These are phyloP conservation scores for Sycophila texana DNA, from an alignment of 2,888 invertebrate species.

Conservation along the genomic window DNA sequence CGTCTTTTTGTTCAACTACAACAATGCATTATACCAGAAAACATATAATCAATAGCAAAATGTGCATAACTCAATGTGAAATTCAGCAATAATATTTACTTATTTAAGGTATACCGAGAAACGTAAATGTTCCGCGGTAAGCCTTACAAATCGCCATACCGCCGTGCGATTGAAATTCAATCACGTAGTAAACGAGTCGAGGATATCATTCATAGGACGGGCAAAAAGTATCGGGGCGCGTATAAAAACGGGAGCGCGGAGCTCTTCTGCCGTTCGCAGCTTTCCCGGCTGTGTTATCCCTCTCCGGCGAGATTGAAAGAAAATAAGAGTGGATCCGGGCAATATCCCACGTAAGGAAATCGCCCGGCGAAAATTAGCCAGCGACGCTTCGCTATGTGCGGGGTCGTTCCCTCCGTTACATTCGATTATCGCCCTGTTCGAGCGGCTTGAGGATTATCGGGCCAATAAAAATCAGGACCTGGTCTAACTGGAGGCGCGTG, in stretches of 20 bases:
- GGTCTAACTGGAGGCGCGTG: slow-evolving; percentile 5
- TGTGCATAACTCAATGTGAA: too few relatives aligned
- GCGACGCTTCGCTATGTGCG: not conserved
- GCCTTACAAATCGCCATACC: too few relatives aligned
- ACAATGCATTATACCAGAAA: too few relatives aligned
- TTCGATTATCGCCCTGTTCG: slow-evolving; percentile 31
- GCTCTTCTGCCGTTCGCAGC: not conserved
- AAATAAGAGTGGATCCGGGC: slow-evolving; percentile 1
- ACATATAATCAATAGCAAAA: too few relatives aligned
- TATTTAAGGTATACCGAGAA: too few relatives aligned
- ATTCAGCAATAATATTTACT: too few relatives aligned
- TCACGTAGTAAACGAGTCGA: too few relatives aligned
- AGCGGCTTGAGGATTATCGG: slow-evolving; percentile 17
- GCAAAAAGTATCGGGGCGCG: too few relatives aligned
- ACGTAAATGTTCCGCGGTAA: too few relatives aligned
- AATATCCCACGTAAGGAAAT: slow-evolving; percentile 19
- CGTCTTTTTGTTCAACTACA: too few relatives aligned
- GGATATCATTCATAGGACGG: too few relatives aligned
- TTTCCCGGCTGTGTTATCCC: not conserved
- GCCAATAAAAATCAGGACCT: slow-evolving; percentile 41
- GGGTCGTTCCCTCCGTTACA: slow-evolving; percentile 9
- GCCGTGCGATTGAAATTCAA: too few relatives aligned
- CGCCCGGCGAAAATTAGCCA: slow-evolving; percentile 32
- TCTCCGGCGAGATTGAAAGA: not conserved
- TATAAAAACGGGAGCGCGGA: not conserved